A percentile compares a stretch with the other conserved stretches of the same genome.
phyloP scores from a whole-genome alignment of 2,113 vertebrate genomes.

The cattle (Bos taurus) region DNA sequence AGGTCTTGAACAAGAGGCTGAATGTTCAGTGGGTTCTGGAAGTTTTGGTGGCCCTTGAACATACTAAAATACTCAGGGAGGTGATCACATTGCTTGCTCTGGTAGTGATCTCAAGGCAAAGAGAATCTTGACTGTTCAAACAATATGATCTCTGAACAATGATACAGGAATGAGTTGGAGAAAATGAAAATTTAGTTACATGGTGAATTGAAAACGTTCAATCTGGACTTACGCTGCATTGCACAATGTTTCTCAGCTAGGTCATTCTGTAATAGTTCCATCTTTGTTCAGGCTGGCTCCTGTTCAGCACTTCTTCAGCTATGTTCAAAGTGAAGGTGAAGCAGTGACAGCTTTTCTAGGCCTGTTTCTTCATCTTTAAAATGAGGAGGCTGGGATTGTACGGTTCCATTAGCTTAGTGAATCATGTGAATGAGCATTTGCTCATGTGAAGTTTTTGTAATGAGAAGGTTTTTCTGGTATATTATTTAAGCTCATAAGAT shows the following conservation, averaged over 20 bases:
- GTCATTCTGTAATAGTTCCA: neutral
- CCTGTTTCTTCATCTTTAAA: conserved; percentile 11
- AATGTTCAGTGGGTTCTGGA: neutral
- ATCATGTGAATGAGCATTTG: neutral
- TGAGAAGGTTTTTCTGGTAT: neutral
- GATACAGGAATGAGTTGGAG: neutral
- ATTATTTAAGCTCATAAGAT: neutral
- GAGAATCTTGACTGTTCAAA: neutral
- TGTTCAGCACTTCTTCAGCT: neutral
- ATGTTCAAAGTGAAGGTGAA: neutral
- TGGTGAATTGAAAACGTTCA: neutral
- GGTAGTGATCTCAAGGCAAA: neutral
- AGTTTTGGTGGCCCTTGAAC: neutral
- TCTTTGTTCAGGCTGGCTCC: neutral
- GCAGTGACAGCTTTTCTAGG: neutral
- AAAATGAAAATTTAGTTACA: neutral
- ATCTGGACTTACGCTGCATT: neutral
- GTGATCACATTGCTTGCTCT: neutral
- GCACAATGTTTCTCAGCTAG: neutral
- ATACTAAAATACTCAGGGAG: neutral
- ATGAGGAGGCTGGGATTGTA: neutral
- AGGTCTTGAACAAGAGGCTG: neutral
- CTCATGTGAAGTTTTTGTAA: neutral
- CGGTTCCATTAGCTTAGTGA: neutral
- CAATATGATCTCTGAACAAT: neutral